These are phyloP conservation scores for Cheiracanthium punctorium DNA, from an alignment of 2,888 invertebrate species.

Conservation along the genomic window DNA sequence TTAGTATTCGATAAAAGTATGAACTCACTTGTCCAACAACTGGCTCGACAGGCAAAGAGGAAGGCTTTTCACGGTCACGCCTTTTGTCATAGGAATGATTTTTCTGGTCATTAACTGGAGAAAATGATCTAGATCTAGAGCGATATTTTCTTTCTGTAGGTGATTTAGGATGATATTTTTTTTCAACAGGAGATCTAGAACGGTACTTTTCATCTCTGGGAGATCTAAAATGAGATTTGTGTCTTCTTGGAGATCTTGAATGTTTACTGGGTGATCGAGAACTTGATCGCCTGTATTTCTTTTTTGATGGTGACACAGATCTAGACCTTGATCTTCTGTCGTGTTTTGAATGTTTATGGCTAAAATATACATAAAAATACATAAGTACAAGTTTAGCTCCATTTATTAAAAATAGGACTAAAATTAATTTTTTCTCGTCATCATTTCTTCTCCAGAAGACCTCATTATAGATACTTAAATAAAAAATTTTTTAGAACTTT, in stretches of 20 bases:
- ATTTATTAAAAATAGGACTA: too few relatives aligned
- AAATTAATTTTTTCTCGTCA: too few relatives aligned
- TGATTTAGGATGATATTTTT: not conserved
- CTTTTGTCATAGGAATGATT: slow-evolving; percentile 71
- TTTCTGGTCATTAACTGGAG: slow-evolving; percentile 11
- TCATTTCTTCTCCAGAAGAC: too few relatives aligned
- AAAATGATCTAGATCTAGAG: not conserved
- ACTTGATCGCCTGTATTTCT: not conserved
- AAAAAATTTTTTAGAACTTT: too few relatives aligned
- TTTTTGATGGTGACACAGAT: slow-evolving; percentile 23
- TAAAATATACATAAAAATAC: too few relatives aligned
- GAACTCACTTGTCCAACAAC: slow-evolving; percentile 77
- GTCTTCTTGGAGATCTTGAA: not conserved
- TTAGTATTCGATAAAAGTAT: too few relatives aligned
- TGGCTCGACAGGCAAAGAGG: slow-evolving; percentile 77
- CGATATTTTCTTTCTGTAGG: not conserved
- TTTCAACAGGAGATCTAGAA: not conserved
- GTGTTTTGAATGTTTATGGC: not conserved
- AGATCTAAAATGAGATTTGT: not conserved
- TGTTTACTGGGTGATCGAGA: slow-evolving; percentile 13
- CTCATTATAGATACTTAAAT: too few relatives aligned
- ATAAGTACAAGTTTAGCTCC: too few relatives aligned
- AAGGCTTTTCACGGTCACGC: slow-evolving; percentile 72
- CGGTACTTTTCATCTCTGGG: not conserved
- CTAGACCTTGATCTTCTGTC: slow-evolving; percentile 13